phyloP scores from a whole-genome alignment of 2,113 vertebrate genomes.

The Callithrix jacchus region DNA sequence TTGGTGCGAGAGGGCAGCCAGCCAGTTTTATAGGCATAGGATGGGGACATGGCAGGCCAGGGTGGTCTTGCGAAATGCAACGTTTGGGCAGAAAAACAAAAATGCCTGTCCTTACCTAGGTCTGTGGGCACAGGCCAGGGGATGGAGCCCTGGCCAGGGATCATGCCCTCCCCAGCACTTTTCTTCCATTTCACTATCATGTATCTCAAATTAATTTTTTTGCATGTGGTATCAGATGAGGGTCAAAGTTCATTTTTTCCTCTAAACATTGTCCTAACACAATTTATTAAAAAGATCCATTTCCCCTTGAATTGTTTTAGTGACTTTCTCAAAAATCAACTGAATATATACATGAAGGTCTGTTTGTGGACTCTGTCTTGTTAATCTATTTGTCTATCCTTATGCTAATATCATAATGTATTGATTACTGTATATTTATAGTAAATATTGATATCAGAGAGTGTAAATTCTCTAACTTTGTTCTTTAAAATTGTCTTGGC shows the following conservation, averaged over 20 bases:
- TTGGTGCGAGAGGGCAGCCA: no score
- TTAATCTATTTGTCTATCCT: background rate
- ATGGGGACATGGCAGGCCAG: no score
- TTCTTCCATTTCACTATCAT: no score
- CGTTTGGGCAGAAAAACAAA: no score
- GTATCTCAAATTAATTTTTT: background rate
- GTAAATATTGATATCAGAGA: background rate
- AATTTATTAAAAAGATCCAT: background rate
- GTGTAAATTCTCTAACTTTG: background rate
- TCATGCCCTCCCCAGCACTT: no score
- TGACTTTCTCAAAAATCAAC: slow-evolving; percentile 28
- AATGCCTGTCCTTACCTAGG: no score
- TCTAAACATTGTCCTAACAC: background rate
- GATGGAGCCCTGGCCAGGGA: no score
- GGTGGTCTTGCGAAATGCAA: no score
- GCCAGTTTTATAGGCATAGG: no score
- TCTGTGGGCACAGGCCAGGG: no score
- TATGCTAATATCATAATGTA: background rate
- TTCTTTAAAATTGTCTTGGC: background rate
- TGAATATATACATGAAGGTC: background rate
- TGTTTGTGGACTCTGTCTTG: background rate
- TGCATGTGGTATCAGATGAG: background rate
- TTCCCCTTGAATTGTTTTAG: slow-evolving; percentile 4
- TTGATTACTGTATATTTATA: background rate
- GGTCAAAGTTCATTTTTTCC: background rate